Evolutionary conservation across 1,140 invertebrate species (phyloP).

Genomic region (Drosophila arizonae): DNA sequence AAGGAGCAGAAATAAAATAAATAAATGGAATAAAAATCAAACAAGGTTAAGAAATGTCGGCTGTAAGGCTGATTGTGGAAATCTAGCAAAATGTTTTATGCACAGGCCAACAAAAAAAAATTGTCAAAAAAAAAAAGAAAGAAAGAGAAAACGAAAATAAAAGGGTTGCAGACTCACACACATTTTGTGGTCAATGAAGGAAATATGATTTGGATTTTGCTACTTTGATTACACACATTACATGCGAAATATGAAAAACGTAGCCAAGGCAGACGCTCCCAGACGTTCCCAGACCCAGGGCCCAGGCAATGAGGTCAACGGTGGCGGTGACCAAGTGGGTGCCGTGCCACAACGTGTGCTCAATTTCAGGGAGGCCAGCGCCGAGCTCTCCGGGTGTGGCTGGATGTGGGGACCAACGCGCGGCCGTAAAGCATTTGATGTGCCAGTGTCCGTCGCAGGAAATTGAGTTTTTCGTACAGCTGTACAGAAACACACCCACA

Average conservation of each 20-base stretch:
- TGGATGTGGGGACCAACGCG: background rate
- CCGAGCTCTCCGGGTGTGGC: background rate
- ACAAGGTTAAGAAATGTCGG: constrained; percentile 72
- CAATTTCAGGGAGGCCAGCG: constrained; percentile 58
- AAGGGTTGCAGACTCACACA: constrained; percentile 36
- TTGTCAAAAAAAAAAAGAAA: too few species aligned
- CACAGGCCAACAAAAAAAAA: constrained; percentile 45
- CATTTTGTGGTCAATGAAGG: constrained; percentile 81
- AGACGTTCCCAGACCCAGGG: constrained; percentile 29
- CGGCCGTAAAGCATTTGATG: constrained; percentile 72
- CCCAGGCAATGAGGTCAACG: constrained; percentile 48
- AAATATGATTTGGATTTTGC: constrained; percentile 82
- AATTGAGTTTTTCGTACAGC: constrained; percentile 77
- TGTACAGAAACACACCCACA: constrained; percentile 24
- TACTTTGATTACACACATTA: constrained; percentile 82
- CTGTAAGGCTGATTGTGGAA: constrained; percentile 66
- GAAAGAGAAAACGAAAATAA: too few species aligned
- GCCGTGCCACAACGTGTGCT: constrained; percentile 65
- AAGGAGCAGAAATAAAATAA: background rate
- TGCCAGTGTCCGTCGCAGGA: constrained; percentile 60
- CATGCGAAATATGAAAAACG: constrained; percentile 78
- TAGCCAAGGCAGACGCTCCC: constrained; percentile 48
- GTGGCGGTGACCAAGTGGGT: constrained; percentile 14
- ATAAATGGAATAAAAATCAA: constrained; percentile 53
- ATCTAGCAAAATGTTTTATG: constrained; percentile 80